Conservation (phyloP, 2,797 vertebrate genomes). For the Eulemur coronatus region DNA sequence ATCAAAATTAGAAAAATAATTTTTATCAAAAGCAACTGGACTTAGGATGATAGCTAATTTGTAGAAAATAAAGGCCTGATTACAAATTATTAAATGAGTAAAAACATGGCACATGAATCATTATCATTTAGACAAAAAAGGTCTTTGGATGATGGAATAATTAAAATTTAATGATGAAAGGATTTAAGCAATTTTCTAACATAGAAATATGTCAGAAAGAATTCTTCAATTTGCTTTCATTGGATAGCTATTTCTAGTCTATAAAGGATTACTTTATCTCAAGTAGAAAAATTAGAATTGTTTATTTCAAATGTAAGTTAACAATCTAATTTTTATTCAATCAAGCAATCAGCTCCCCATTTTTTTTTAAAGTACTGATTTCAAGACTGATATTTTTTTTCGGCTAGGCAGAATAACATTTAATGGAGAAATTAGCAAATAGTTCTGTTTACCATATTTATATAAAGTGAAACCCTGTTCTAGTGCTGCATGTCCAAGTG, state of each 20-base stretch:
- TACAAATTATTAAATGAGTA: slow-evolving; percentile 7
- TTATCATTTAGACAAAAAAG: slow-evolving; percentile 34
- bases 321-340: slow-evolving; percentile 60
- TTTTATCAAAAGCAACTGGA: not conserved
- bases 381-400: slow-evolving; percentile 19
- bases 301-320: slow-evolving; percentile 62
- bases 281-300: slow-evolving; percentile 56
- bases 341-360: slow-evolving; percentile 45
- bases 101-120: not conserved
- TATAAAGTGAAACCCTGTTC: slow-evolving; percentile 15
- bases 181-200: slow-evolving; percentile 9
- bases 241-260: slow-evolving; percentile 12
- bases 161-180: slow-evolving; percentile 41
- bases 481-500: slow-evolving; percentile 46
- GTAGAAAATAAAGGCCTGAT: not conserved
- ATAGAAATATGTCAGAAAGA: not conserved
- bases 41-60: not conserved
- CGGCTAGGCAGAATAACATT: not conserved
- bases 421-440: slow-evolving; percentile 15
- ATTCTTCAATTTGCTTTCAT: slow-evolving; percentile 51
- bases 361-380: slow-evolving; percentile 34
- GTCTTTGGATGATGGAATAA: not conserved
- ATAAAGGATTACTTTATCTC: not conserved
- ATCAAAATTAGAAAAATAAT: slow-evolving; percentile 25
- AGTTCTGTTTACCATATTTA: slow-evolving; percentile 23